Evolutionary conservation across 2,888 invertebrate species (phyloP), one percentile per base, ranked within the genome.

Genomic region (Heteromyza rotundicornis): DNA sequence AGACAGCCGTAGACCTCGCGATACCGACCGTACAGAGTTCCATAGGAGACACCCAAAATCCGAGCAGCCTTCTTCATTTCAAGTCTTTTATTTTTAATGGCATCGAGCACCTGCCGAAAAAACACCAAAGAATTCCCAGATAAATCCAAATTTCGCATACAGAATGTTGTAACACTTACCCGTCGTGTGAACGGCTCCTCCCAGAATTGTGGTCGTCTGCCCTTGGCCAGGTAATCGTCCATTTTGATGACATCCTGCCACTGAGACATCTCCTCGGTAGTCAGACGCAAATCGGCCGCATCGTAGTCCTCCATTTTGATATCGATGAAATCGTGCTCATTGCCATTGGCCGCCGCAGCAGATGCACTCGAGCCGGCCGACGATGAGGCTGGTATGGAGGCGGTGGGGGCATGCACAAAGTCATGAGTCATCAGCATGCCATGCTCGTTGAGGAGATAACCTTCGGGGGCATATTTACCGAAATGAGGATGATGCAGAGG

Each of bases 61-160:
- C 95, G 94, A 1, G 95, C 94, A 2, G 94, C 95, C 70, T 92
- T 92, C 84, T 95, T 95, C 95, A 95, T 95, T 84, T 95, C 95
- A 77, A 95, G 82, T 85, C 94, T 94, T 83, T 95, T 95, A 67
- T 92, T 90, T 74, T 94, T 90, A 24, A 95, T 94, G 17, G 93
- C 92, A 80, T 95, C 94, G 91, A 95, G 92, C 47, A 95, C 87
- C 88, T 88, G 73, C 0, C 64, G 65, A 36, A n/a, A n/a, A n/a
- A n/a, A n/a, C n/a, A n/a, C 2, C n/a, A n/a, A n/a, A n/a, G n/a
- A n/a, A n/a, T n/a, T n/a, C n/a, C n/a, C n/a, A 32, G n/a, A 5
- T 3, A 1, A 1, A 35, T 36, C 23, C 3, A 54, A 2, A 19
- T 40, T 16, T 27, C 5, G 1, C 24, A 36, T 2, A 36, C 3